Percentiles rank a stretch among this genome's conserved stretches.
Evolutionary conservation across 2,888 invertebrate species (phyloP).

Genomic region (Poecilus cupreus): DNA sequence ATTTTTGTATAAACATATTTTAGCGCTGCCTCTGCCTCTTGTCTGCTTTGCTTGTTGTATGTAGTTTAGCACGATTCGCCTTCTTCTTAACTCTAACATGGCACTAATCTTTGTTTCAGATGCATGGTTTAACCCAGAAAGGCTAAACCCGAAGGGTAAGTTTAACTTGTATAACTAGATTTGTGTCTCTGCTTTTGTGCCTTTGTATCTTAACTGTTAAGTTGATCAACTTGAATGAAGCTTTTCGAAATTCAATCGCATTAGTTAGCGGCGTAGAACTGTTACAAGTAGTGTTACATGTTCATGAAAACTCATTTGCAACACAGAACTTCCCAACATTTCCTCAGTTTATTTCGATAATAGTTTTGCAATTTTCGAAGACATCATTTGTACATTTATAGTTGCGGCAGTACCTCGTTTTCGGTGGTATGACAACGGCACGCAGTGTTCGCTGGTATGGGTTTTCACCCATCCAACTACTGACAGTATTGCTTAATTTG

Average conservation of each 20-base stretch:
- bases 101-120: constrained; percentile 82
- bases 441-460: too few species aligned
- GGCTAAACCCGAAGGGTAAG: constrained; percentile 94
- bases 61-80: not conserved
- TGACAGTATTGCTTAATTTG: too few species aligned
- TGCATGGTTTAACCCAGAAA: constrained; percentile 95
- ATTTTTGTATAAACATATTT: too few species aligned
- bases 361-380: too few species aligned
- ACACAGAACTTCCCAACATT: too few species aligned
- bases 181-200: constrained; percentile 15
- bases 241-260: not conserved
- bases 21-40: not conserved
- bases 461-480: too few species aligned
- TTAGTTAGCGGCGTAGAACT: not conserved
- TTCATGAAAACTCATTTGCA: too few species aligned
- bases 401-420: too few species aligned
- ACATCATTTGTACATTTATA: too few species aligned
- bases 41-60: not conserved
- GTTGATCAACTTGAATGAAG: not conserved
- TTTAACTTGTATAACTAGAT: constrained; percentile 63
- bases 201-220: not conserved
- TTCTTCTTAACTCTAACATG: constrained; percentile 48
- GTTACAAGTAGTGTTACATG: too few species aligned
- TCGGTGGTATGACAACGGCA: too few species aligned
- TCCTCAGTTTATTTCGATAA: too few species aligned